phyloP scores from a whole-genome alignment of 2,797 vertebrate genomes.

The Gymnothorax reevesii region DNA sequence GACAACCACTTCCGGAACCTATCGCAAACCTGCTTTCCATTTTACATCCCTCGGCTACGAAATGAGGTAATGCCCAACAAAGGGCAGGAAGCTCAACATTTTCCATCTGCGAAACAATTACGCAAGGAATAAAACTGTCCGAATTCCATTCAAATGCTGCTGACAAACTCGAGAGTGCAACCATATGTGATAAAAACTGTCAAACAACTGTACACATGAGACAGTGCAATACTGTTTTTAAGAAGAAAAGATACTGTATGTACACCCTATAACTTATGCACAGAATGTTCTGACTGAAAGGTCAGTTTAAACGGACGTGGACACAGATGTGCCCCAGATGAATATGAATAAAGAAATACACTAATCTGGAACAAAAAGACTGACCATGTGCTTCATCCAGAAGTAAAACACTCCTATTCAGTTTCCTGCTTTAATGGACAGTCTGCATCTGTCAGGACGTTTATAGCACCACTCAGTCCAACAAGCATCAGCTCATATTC shows the following conservation, averaged over 20 bases:
- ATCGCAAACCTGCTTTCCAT: not conserved
- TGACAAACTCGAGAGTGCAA: not conserved
- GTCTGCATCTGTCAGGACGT: not conserved
- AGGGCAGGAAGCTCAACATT: not conserved
- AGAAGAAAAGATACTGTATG: not conserved
- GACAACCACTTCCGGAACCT: slow-evolving; percentile 14
- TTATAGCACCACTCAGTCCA: not conserved
- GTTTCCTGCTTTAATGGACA: not conserved
- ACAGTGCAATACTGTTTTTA: not conserved
- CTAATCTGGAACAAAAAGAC: not conserved
- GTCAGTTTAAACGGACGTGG: not conserved
- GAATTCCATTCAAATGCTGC: not conserved
- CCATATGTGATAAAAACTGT: not conserved
- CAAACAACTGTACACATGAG: too few relatives aligned
- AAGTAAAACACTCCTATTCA: not conserved
- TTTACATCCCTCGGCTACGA: not conserved
- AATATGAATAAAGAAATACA: not conserved
- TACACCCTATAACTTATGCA: not conserved
- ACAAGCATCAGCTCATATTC: not conserved
- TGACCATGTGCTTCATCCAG: not conserved
- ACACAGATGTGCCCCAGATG: not conserved
- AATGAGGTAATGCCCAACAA: not conserved
- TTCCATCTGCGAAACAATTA: not conserved
- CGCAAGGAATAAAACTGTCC: not conserved
- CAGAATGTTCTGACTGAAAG: not conserved